Evolutionary conservation across 2,888 invertebrate species (phyloP).

Genomic region (Linnaemya vulpina): DNA sequence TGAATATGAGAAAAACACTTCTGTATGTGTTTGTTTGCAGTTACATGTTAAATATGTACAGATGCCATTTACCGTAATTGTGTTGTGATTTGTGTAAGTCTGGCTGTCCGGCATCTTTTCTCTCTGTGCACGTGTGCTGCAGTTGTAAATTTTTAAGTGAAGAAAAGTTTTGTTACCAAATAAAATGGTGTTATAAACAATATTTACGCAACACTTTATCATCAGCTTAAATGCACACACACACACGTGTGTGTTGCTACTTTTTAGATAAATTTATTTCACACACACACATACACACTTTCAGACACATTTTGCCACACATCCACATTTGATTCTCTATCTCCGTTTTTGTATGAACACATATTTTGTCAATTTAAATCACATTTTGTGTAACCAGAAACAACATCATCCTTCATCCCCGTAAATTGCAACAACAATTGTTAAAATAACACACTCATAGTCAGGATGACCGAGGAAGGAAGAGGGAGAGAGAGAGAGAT

Average conservation of each 20-base stretch:
- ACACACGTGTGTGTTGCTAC: slow-evolving; percentile 17
- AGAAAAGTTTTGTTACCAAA: slow-evolving; percentile 73
- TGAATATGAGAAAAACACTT: background rate
- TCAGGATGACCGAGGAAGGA: no score
- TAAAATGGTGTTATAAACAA: slow-evolving; percentile 77
- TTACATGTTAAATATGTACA: slow-evolving; percentile 61
- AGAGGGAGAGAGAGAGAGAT: no score
- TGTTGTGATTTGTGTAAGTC: slow-evolving; percentile 58
- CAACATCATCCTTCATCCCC: slow-evolving; percentile 49
- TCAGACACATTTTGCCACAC: no score
- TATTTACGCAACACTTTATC: slow-evolving; percentile 76
- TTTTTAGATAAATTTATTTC: slow-evolving; percentile 36
- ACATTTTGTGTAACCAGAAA: slow-evolving; percentile 61
- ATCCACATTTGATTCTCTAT: no score
- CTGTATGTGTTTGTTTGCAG: background rate
- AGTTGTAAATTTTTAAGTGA: slow-evolving; percentile 44
- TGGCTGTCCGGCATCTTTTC: slow-evolving; percentile 40
- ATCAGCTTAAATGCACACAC: slow-evolving; percentile 49
- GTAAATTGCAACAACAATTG: slow-evolving; percentile 42
- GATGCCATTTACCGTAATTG: slow-evolving; percentile 45
- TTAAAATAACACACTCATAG: background rate
- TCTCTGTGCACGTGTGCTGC: background rate
- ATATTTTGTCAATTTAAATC: slow-evolving; percentile 65
- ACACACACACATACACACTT: background rate
- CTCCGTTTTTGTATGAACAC: slow-evolving; percentile 26